Conservation (phyloP, 2,113 vertebrate genomes). For the Marcusenius ussheri region DNA sequence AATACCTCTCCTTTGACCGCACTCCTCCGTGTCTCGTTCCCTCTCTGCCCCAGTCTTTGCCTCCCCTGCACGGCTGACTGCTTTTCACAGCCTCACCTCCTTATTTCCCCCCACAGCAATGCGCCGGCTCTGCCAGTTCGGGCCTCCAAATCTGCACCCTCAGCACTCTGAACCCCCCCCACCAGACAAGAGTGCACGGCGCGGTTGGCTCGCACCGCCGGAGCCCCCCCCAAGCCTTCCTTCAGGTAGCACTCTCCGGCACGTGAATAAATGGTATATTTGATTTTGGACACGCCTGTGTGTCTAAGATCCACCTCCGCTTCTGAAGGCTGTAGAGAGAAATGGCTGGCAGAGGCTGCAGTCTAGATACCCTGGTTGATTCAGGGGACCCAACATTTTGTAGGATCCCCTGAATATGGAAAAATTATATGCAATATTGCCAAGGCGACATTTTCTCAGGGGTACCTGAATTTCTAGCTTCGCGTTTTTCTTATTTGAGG, state of each 20-base stretch:
- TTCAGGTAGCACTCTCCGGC: conserved; percentile 59
- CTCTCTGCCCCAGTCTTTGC: conserved; percentile 28
- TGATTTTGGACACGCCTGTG: conserved; percentile 51
- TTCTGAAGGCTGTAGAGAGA: neutral
- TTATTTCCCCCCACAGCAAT: conserved; percentile 40
- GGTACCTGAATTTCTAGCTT: neutral
- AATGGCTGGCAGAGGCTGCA: neutral
- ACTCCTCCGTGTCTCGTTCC: conserved; percentile 26
- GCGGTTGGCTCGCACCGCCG: conserved; percentile 38
- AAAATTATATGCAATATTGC: neutral
- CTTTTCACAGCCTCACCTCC: conserved; percentile 27
- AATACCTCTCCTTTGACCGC: neutral
- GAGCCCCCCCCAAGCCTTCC: conserved; percentile 45
- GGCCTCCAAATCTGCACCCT: conserved; percentile 56
- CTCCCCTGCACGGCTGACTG: conserved; percentile 38
- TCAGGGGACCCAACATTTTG: neutral
- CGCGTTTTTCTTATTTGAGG: neutral
- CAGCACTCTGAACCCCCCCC: conserved; percentile 48
- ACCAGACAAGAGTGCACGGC: conserved; percentile 23
- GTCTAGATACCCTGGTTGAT: neutral
- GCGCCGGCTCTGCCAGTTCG: conserved; percentile 47
- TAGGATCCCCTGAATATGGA: neutral
- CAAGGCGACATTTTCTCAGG: neutral
- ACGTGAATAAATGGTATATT: conserved; percentile 70
- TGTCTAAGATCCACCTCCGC: neutral